Percentiles rank a stretch among this genome's conserved stretches.
phyloP scores from a whole-genome alignment of 2,113 vertebrate genomes.

The Dryoscopus gambensis region DNA sequence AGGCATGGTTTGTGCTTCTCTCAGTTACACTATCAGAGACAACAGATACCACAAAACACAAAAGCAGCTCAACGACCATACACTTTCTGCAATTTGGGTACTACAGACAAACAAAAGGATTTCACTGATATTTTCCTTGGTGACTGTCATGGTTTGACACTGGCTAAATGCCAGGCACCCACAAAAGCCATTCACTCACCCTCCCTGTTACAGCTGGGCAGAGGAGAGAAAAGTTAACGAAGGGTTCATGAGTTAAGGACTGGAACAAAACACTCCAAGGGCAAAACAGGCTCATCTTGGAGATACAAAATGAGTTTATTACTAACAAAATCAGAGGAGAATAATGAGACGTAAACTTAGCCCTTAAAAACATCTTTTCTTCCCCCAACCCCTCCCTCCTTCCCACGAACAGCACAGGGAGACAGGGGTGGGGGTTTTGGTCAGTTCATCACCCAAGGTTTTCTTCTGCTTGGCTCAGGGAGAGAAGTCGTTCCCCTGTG shows the following conservation, averaged over 20 bases:
- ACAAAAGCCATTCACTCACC: background rate
- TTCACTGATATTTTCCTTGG: background rate
- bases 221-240: background rate
- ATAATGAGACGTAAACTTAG: background rate
- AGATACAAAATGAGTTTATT: background rate
- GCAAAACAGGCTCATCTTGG: background rate
- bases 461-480: background rate
- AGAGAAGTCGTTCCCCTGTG: background rate
- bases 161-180: background rate
- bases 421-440: background rate
- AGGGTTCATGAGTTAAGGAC: background rate
- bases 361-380: background rate
- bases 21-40: background rate
- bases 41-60: background rate
- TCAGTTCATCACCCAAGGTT: background rate
- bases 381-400: background rate
- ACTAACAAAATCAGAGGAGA: background rate
- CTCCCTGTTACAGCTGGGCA: background rate
- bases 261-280: background rate
- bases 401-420: background rate
- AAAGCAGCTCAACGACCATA: background rate
- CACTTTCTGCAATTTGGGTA: background rate
- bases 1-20: background rate
- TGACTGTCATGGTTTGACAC: background rate
- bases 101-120: background rate